phyloP scores from a whole-genome alignment of 2,113 vertebrate genomes.

The Telmatochromis sp. region DNA sequence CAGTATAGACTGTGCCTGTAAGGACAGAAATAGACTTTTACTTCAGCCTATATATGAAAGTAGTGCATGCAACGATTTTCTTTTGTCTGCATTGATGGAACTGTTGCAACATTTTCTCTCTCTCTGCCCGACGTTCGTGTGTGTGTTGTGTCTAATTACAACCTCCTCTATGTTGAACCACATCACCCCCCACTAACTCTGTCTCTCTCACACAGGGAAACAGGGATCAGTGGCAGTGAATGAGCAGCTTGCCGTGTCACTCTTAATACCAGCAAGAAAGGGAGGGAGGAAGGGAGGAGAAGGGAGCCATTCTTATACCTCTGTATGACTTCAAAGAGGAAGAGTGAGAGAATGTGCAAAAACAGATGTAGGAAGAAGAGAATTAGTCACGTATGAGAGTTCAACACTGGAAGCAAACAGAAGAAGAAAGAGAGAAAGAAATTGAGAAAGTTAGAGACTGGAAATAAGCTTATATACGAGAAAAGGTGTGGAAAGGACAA shows the following conservation, averaged over 20 bases:
- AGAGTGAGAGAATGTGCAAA: not conserved
- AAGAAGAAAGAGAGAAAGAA: not conserved
- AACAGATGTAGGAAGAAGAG: not conserved
- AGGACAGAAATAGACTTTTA: not conserved
- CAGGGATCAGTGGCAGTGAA: conserved; percentile 68
- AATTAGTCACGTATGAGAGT: not conserved
- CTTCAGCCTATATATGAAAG: not conserved
- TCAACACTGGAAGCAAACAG: not conserved
- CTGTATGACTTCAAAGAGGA: not conserved
- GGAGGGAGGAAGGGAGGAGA: not conserved
- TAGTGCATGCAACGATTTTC: not conserved
- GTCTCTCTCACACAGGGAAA: not conserved
- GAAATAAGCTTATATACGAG: not conserved
- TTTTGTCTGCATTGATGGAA: not conserved
- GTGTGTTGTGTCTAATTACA: conserved; percentile 44
- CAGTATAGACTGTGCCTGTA: not conserved
- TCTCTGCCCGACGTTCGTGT: not conserved
- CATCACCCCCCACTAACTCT: conserved; percentile 41
- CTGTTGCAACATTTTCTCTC: not conserved
- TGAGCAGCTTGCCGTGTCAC: conserved; percentile 44
- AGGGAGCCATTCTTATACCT: not conserved
- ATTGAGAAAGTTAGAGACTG: not conserved
- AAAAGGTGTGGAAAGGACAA: not conserved
- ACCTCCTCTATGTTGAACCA: not conserved
- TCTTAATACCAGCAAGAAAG: conserved; percentile 22